Conservation (phyloP, 2,797 vertebrate genomes). For the Mus minutoides region DNA sequence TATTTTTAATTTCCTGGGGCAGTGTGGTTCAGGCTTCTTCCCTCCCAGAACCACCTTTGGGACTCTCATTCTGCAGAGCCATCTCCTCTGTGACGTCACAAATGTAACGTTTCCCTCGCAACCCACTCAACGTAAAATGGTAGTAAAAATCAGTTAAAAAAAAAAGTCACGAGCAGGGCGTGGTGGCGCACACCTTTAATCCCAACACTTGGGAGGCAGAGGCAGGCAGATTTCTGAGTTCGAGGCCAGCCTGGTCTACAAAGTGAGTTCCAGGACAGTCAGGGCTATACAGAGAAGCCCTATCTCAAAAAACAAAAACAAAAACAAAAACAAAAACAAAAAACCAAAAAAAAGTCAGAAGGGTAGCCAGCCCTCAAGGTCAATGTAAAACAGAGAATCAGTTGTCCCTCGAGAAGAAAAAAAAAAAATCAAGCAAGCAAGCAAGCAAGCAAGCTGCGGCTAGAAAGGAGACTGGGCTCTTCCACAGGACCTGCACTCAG, state of each 20-base stretch:
- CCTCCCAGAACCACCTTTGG: not conserved
- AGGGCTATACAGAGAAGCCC: too few relatives aligned
- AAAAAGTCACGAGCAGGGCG: too few relatives aligned
- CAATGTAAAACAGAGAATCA: conserved; percentile 9
- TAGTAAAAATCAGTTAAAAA: not conserved
- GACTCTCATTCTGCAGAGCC: not conserved
- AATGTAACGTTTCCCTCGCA: conserved; percentile 27
- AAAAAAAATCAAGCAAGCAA: not conserved
- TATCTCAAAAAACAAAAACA: too few relatives aligned
- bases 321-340: too few relatives aligned
- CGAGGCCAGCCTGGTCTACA: too few relatives aligned
- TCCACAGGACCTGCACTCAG: not conserved
- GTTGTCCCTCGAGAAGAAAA: not conserved
- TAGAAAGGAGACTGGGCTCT: not conserved
- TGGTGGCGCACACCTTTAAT: too few relatives aligned
- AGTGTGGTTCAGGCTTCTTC: conserved; percentile 40
- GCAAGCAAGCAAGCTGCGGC: not conserved
- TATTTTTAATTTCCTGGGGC: conserved; percentile 79
- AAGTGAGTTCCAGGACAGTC: too few relatives aligned
- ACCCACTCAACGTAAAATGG: conserved; percentile 14
- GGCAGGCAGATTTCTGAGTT: too few relatives aligned
- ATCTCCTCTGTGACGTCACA: not conserved
- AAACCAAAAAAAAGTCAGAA: conserved; percentile 37
- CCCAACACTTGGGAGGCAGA: too few relatives aligned
- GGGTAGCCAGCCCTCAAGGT: not conserved